These are phyloP conservation scores for Micoletzkya japonica DNA, from an alignment of 2,888 invertebrate genomes.

Conservation along the genomic window DNA sequence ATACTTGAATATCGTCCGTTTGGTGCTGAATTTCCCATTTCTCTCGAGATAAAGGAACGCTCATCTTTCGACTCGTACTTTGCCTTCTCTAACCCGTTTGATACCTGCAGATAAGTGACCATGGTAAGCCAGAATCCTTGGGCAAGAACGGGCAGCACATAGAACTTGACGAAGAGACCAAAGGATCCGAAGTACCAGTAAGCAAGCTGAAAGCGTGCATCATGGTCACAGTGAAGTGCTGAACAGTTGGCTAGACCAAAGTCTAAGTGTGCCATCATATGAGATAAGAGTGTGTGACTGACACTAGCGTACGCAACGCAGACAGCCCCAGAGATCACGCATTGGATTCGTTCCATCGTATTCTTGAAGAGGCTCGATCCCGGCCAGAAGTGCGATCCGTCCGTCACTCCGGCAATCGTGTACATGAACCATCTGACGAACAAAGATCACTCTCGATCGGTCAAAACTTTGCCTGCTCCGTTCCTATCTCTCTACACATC, in stretches of 20 bases:
- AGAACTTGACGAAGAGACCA: constrained; percentile 22
- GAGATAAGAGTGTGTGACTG: too few species aligned
- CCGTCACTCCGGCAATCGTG: constrained; percentile 60
- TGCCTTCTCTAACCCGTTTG: background rate
- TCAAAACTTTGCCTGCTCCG: too few species aligned
- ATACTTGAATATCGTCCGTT: constrained; percentile 34
- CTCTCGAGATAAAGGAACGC: background rate
- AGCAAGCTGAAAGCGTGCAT: constrained; percentile 25
- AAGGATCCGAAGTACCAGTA: constrained; percentile 28
- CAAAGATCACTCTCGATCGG: background rate
- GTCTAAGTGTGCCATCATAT: too few species aligned
- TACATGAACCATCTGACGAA: constrained; percentile 58
- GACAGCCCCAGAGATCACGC: constrained; percentile 45
- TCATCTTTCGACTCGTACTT: background rate
- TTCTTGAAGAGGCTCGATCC: constrained; percentile 51
- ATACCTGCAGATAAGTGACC: constrained; percentile 44
- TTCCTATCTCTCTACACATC: too few species aligned
- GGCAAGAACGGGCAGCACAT: constrained; percentile 21
- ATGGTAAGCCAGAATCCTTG: constrained; percentile 45
- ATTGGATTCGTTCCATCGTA: constrained; percentile 54
- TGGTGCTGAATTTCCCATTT: constrained; percentile 29
- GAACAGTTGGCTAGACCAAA: too few species aligned
- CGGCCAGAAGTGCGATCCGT: constrained; percentile 63
- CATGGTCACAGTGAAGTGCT: too few species aligned
- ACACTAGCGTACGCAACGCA: constrained; percentile 49